Base-by-base conservation (phyloP, 2,888 invertebrate genomes). In the Ditula angustiorana region DNA sequence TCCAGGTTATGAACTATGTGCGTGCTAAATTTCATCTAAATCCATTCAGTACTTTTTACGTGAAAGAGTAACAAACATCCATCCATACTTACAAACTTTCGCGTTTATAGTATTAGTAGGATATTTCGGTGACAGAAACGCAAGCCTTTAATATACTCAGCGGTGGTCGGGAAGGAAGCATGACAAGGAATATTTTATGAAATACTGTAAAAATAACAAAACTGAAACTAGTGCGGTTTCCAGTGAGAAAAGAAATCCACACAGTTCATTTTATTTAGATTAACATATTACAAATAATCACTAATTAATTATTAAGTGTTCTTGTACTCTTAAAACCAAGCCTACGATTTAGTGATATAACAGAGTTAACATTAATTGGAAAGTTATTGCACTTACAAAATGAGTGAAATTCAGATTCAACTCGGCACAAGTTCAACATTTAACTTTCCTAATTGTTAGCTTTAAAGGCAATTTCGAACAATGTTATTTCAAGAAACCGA, bases 171-270 rank as follows among this genome's bases (percentile, higher is more conserved):
- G 44, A 19, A 37, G 1, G 24, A 37, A 37, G 37, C 49, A 50
- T 59, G 59, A n/a, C 49, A 10, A 3, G 13, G 49, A 62, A 56
- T 62, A 62, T 56, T 56, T 56, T 56, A 56, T 62, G 30, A 47
- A 53, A 55, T 16, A 13, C 13, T 13, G 2, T 10, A 21, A 37
- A 55, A 53, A 23, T 53, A 13, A 5, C n/a, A 35, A 5, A 35
- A 23, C 26, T 41, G 4, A 1, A 16, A 19, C 2, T 19, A 19
- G 7, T 37, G 19, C n/a, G n/a, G n/a, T n/a, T n/a, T n/a, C n/a
- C n/a, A n/a, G n/a, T n/a, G n/a, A n/a, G n/a, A n/a, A n/a, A n/a
- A n/a, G n/a, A n/a, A n/a, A n/a, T n/a, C n/a, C n/a, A n/a, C n/a
- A n/a, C n/a, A n/a, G n/a, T n/a, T n/a, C n/a, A n/a, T n/a, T n/a